Conservation (phyloP, 2,888 invertebrate genomes). For the Chrysina gloriosa region DNA sequence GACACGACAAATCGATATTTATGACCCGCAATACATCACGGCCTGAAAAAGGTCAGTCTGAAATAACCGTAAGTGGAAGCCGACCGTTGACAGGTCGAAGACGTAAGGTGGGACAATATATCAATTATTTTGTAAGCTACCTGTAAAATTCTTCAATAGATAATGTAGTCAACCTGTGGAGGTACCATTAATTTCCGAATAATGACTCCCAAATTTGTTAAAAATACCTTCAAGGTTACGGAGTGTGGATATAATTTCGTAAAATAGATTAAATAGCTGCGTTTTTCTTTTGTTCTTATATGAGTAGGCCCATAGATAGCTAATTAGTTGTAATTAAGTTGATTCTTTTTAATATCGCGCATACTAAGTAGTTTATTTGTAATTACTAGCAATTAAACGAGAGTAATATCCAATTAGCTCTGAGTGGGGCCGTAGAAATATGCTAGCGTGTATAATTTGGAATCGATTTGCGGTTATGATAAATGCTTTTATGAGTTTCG, state of each 20-base stretch:
- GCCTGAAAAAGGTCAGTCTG: slow-evolving; percentile 31
- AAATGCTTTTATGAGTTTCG: not conserved
- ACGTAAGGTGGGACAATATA: slow-evolving; percentile 29
- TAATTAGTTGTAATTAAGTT: too few species aligned
- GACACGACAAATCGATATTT: slow-evolving; percentile 32
- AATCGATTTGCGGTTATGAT: not conserved
- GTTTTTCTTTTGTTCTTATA: too few species aligned
- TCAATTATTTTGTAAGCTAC: slow-evolving; percentile 30
- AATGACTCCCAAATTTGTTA: too few species aligned
- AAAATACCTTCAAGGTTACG: too few species aligned
- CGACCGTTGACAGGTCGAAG: slow-evolving; percentile 23
- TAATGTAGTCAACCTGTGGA: too few species aligned
- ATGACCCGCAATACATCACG: slow-evolving; percentile 25
- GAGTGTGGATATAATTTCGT: too few species aligned
- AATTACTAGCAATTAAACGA: not conserved
- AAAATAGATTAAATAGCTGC: too few species aligned
- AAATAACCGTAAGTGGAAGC: slow-evolving; percentile 28
- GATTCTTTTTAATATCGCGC: not conserved
- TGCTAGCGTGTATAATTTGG: not conserved
- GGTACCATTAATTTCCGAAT: too few species aligned
- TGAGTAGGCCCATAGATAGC: too few species aligned
- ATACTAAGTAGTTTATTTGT: not conserved
- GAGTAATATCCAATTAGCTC: not conserved
- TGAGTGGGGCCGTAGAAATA: not conserved
- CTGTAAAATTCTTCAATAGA: slow-evolving; percentile 8